These are phyloP conservation scores for Dastarcus helophoroides DNA, from an alignment of 2,888 invertebrate genomes.

Conservation along the genomic window DNA sequence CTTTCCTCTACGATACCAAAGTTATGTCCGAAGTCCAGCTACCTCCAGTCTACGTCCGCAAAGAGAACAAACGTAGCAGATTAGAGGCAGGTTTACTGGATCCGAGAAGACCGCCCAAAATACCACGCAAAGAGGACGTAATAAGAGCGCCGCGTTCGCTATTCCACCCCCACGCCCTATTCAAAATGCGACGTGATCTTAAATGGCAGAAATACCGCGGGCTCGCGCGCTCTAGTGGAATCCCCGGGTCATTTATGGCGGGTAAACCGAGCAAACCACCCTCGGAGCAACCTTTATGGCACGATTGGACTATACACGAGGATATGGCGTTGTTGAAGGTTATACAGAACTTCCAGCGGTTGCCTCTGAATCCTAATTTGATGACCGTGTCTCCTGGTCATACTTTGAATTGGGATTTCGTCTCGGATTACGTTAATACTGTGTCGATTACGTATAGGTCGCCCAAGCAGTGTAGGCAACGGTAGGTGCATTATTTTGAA, in stretches of 20 bases:
- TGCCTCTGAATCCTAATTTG: conserved; percentile 66
- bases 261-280: conserved; percentile 37
- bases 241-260: conserved; percentile 37
- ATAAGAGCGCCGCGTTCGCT: conserved; percentile 68
- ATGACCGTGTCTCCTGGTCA: conserved; percentile 68
- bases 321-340: conserved; percentile 82
- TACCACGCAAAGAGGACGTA: conserved; percentile 59
- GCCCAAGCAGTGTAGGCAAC: conserved; percentile 79
- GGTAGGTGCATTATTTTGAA: conserved; percentile 44
- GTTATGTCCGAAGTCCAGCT: conserved; percentile 67
- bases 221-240: conserved; percentile 37
- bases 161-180: conserved; percentile 66
- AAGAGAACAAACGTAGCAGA: conserved; percentile 61
- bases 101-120: conserved; percentile 48
- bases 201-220: conserved; percentile 60
- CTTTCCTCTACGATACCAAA: conserved; percentile 71
- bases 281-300: conserved; percentile 53
- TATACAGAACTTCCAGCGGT: conserved; percentile 57
- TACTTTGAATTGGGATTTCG: conserved; percentile 93
- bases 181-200: conserved; percentile 66
- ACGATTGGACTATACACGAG: conserved; percentile 86
- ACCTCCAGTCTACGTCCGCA: conserved; percentile 69
- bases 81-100: conserved; percentile 47
- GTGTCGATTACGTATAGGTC: conserved; percentile 79
- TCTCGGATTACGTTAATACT: conserved; percentile 80